Base-by-base conservation (phyloP, 2,113 vertebrate genomes). In the Craseonycteris thonglongyai region DNA sequence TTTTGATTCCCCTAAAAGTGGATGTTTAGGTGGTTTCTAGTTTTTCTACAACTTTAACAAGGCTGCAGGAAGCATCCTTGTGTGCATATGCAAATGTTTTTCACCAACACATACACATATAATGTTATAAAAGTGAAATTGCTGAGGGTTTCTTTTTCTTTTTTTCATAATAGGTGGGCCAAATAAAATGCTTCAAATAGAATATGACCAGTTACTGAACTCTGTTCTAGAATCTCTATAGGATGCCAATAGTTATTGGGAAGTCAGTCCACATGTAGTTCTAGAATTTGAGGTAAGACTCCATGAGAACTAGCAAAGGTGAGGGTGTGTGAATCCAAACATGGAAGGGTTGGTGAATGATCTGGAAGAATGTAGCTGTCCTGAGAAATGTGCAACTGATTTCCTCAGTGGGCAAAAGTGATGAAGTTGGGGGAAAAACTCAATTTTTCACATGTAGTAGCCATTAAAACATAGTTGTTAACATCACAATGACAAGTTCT, bases 221-320 rank as follows among this genome's bases (percentile, higher is more conserved):
- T 94, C 45, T 95, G 26, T 47, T 45, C 15, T 91, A 45, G 68
- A 54, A 58, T 90, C 49, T 78, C 56, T 47, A 7, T 63, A 38
- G 51, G 65, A 93, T 84, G 59, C 61, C 24, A 42, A 2, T 58
- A 68, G 35, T 93, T 90, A 33, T 13, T 80, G 28, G 92, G 81
- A 90, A 74, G 54, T 76, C 45, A 90, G 0, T 68, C 28, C 24
- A 84, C 14, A 47, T 35, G 26, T 92, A 71, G 71, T 92, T 96
- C 69, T 93, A 83, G 83, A 91, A 79, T 80, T 54, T 82, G 63
- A 82, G 72, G 42, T 82, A 40, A 89, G 45, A 47, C 78, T 95
- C 30, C 68, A 24, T 59, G 93, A 94, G 66, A 95, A 40, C 82
- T 38, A 40, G 30, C n/a, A 51, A 42, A 51, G 22, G 51, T 24